Evolutionary conservation across 64 coral and sea anemone species (phyloP).

Genomic region (Dendrophyllia cribrosa): DNA sequence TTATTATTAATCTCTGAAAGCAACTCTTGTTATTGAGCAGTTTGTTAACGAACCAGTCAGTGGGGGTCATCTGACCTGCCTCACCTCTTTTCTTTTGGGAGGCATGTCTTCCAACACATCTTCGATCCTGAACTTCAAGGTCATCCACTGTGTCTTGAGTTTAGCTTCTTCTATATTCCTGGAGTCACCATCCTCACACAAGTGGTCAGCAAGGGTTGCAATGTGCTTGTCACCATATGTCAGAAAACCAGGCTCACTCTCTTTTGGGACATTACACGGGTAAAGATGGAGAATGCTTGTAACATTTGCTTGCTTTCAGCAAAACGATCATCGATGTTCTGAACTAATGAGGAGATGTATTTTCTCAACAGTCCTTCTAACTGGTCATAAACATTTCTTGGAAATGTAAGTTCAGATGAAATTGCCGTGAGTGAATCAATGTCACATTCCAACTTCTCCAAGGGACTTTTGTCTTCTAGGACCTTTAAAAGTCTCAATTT

Average conservation of each 20-base stretch:
- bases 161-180: conserved; percentile 39
- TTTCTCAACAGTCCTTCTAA: conserved; percentile 18
- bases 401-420: conserved; percentile 27
- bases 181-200: conserved; percentile 30
- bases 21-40: conserved; percentile 29
- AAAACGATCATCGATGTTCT: conserved; percentile 39
- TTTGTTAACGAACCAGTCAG: conserved; percentile 40
- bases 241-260: conserved; percentile 13
- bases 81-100: conserved; percentile 29
- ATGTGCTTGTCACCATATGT: conserved; percentile 32
- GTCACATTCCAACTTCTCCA: conserved; percentile 38
- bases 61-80: conserved; percentile 28
- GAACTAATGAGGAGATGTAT: conserved; percentile 40
- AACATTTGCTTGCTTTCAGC: conserved; percentile 1
- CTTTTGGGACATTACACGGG: conserved; percentile 27
- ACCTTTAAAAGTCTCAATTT: conserved; percentile 32
- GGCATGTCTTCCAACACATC: conserved; percentile 37
- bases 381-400: conserved; percentile 16
- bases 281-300: conserved; percentile 38
- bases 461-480: conserved; percentile 8
- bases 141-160: conserved; percentile 34
- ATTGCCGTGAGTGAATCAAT: conserved; percentile 26
- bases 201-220: too few relatives aligned
- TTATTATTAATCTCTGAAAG: conserved; percentile 14
- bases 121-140: conserved; percentile 41